Base-by-base conservation (phyloP, 1,140 invertebrate genomes). In the Antheraea pernyi region DNA sequence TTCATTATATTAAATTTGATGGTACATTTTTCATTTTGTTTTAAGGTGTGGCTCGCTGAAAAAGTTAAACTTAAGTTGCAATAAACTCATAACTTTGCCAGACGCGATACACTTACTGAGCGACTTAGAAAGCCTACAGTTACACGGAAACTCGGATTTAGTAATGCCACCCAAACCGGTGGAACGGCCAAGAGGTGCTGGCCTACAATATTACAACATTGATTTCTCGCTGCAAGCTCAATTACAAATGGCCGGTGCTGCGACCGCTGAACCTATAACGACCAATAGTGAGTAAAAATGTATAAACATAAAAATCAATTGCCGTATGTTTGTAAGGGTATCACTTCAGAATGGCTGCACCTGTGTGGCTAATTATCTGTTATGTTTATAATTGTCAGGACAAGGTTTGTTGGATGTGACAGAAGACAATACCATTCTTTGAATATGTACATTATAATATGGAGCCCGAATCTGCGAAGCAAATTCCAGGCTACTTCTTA, bases 181-280 rank as follows among this genome's bases (percentile, higher is more conserved):
- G 4, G 96, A 97, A 85, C 88, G 95, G n/a, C 94, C 96, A 75
- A 94, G 95, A 77, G 96, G 97, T 5, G 94, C 96, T n/a, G 97
- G 97, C 3, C 93, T 98, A 16, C 96, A 99, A 86, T 99, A 97
- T 93, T 99, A 99, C 89, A 99, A 99, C 80, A 99, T 99, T 68
- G 99, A 99, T 92, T 99, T 99, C 93, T 99, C 98, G 0, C 93
- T 99, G 30, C 97, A 98, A 93, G 97, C 97, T 84, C 98, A 99
- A 84, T 86, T 99, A 30, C 93, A 98, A 70, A 89, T 99, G 69
- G 99, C 98, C 63, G 99, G 98, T 1, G 98, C 98, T 11, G 96
- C 96, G 66, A 95, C 97, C 22, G 95, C 97, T 18, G 94, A 95
- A 46, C 95, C 97, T 30, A 92, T 94, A 65, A 95, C 96, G 62